Evolutionary conservation across 1,140 invertebrate genomes (phyloP).

Genomic region (Drosophila nikananu): DNA sequence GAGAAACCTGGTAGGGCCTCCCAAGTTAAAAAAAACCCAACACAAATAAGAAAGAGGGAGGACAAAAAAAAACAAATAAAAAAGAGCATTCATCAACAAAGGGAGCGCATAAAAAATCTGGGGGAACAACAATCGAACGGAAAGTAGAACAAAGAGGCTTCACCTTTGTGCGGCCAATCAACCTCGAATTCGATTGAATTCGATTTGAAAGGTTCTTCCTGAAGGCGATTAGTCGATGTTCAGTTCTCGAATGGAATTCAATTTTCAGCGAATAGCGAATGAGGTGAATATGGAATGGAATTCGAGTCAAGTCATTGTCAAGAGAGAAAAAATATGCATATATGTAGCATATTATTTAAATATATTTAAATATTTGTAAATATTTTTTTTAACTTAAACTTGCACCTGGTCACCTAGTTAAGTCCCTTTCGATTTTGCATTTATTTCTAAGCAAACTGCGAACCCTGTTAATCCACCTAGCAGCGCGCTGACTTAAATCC

Average conservation of each 20-base stretch:
- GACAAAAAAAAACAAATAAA: not conserved
- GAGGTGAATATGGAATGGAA: conserved; percentile 1
- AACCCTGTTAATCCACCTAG: conserved; percentile 11
- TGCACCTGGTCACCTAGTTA: not conserved
- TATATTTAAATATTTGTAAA: not conserved
- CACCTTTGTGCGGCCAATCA: conserved; percentile 48
- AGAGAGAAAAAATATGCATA: not conserved
- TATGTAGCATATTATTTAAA: not conserved
- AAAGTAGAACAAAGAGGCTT: conserved; percentile 52
- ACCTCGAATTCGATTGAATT: conserved; percentile 40
- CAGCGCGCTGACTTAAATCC: conserved; percentile 1
- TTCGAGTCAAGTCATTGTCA: not conserved
- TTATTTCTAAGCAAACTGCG: not conserved
- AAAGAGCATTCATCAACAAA: conserved; percentile 17
- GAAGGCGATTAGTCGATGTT: conserved; percentile 27
- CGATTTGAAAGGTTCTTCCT: conserved; percentile 42
- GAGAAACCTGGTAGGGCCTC: conserved; percentile 26
- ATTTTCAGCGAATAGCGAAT: conserved; percentile 15
- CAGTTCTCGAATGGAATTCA: conserved; percentile 6
- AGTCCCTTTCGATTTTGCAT: not conserved
- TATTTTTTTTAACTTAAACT: not conserved
- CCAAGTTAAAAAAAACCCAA: conserved; percentile 12
- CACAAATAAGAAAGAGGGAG: not conserved
- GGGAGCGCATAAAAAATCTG: conserved; percentile 32
- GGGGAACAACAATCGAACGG: conserved; percentile 14